Base-by-base conservation (phyloP, 2,113 vertebrate genomes). In the Holacanthus passer region DNA sequence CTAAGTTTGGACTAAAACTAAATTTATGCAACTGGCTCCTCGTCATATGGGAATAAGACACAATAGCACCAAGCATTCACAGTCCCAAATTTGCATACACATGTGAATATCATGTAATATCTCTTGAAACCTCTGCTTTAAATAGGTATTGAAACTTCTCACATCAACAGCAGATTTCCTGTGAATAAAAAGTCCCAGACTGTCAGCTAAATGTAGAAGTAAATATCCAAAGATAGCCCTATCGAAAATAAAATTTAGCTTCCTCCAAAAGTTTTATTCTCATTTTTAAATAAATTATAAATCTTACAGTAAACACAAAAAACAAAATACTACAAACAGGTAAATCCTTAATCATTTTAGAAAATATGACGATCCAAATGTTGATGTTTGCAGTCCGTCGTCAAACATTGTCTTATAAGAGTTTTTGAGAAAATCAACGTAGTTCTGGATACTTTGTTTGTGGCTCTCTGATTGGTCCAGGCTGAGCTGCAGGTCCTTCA, bases 391-490 rank as follows among this genome's bases (percentile, higher is more conserved):
- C 32, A 88, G 19, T 64, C 82, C 89, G 84, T 94, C 96, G 37
- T 95, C 96, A 89, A 98, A 97, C 92, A 97, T 96, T 1, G 95
- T 92, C 63, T 93, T 53, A 48, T 97, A 99, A 7, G 96, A 95
- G 41, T 94, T 95, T 94, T 97, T 97, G 59, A 98, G 95, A 92
- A 98, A 97, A 45, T 95, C 95, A 0, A 98, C 88, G 2, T 98
- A 97, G 92, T 96, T 96, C 92, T 96, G 96, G 67, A 98, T 96
- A 88, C 95, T 97, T 50, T 95, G 95, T 47, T 95, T 97, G 86
- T 95, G 94, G 89, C 93, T 97, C 87, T 98, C 96, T 1, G 96
- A 96, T 88, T 96, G 96, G 89, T 96, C 96, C 70, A 98, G 92
- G 50, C 89, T 96, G 64, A 96, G 94, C 87, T 97, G 96, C 81